Base-by-base conservation (phyloP, 1,140 invertebrate genomes). In the Mya arenaria region DNA sequence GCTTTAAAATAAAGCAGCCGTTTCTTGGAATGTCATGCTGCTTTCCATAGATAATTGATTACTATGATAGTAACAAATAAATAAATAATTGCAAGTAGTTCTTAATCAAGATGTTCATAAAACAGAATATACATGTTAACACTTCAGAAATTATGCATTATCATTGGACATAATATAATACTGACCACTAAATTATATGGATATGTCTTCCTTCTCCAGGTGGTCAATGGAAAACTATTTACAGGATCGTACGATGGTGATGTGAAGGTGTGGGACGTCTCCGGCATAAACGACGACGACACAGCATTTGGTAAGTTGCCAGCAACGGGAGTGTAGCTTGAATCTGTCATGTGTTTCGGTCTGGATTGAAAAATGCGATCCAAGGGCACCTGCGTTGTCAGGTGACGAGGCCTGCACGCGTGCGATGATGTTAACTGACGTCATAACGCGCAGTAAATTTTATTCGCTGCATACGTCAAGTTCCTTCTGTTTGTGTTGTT, bases 161-260 rank as follows among this genome's bases (percentile, higher is more conserved):
- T n/a, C n/a, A n/a, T n/a, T n/a, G n/a, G n/a, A n/a, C n/a, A n/a
- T n/a, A n/a, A n/a, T n/a, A n/a, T n/a, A n/a, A n/a, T n/a, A n/a
- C n/a, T n/a, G n/a, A n/a, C n/a, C n/a, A n/a, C n/a, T n/a, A n/a
- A n/a, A n/a, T n/a, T n/a, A n/a, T n/a, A n/a, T n/a, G n/a, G n/a
- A n/a, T n/a, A n/a, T n/a, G 25, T 52, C 25, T 52, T 56, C 25
- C 34, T 41, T 1, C 39, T 30, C 15, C 58, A 92, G 91, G 56
- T 91, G 28, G 89, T 90, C 36, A 91, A 91, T 19, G 89, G 89
- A 6, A 86, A 88, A 30, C 84, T 93, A 4, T 94, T 92, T 84
- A 93, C 92, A 5, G 92, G 90, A 0, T 92, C 92, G 0, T 88
- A 90, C 71, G 93, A 94, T 83, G 90, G 92, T 10, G 90, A 87